These are phyloP conservation scores for Zophobas morio DNA, from an alignment of 1,140 invertebrate species.

Conservation along the genomic window DNA sequence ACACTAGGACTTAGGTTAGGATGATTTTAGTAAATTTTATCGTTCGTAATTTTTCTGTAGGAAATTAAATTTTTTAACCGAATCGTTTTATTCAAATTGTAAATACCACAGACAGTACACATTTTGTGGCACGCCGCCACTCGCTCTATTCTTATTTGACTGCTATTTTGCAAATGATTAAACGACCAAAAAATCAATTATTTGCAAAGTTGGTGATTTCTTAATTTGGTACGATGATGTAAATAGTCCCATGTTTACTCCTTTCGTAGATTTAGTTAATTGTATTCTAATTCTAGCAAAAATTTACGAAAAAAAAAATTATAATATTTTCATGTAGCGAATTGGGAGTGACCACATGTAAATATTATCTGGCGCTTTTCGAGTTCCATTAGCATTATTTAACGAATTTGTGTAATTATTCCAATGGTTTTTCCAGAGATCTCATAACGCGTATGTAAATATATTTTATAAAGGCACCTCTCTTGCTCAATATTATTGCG, in stretches of 20 bases:
- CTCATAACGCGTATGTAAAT: constrained; percentile 64
- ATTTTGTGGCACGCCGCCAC: neutral
- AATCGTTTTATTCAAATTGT: constrained; percentile 18
- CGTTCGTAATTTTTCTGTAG: constrained; percentile 30
- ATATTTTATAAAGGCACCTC: constrained; percentile 51
- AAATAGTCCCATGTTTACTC: constrained; percentile 38
- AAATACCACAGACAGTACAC: constrained; percentile 31
- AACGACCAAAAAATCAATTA: constrained; percentile 33
- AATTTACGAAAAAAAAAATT: constrained; percentile 30
- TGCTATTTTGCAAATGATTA: constrained; percentile 41
- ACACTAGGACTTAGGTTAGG: constrained; percentile 2
- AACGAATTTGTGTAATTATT: constrained; percentile 60
- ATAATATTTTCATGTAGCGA: constrained; percentile 30
- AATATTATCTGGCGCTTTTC: constrained; percentile 34
- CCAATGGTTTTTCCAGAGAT: constrained; percentile 63
- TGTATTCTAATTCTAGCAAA: constrained; percentile 41
- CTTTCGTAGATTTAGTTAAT: constrained; percentile 38
- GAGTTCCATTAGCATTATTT: constrained; percentile 44
- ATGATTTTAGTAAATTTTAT: constrained; percentile 31
- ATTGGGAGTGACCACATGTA: constrained; percentile 12
- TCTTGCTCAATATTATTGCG: constrained; percentile 47
- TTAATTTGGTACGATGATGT: constrained; percentile 30
- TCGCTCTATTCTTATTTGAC: constrained; percentile 16
- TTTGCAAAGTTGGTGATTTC: constrained; percentile 39
- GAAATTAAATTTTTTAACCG: constrained; percentile 18